Evolutionary conservation across 1,140 invertebrate species (phyloP), one percentile per base, ranked within the genome.

Genomic region (Ganaspis sp.): DNA sequence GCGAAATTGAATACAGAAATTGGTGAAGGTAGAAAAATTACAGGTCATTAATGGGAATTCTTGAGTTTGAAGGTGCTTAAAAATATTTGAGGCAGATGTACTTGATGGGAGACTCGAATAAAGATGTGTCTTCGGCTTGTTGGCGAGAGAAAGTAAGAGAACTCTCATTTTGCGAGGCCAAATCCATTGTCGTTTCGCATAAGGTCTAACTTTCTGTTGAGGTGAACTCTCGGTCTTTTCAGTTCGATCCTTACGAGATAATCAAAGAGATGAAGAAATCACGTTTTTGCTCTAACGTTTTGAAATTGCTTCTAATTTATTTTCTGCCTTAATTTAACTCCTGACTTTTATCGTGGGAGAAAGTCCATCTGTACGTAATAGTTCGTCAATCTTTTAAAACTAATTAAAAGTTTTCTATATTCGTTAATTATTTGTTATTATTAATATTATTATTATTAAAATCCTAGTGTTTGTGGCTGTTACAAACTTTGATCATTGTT

Each of bases 111-210:
- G 69, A 21, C 72, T 58, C 74, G 73, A 81, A 76, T 75, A 76
- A 80, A 78, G 73, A 78, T 79, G 37, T 54, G 78, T 72, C 75
- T 84, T 83, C 73, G 75, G 82, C 76, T 85, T 75, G 53, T 79
- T 81, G 53, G 75, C 76, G 76, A 85, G 83, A 77, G 85, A 86
- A 86, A 86, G 85, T 85, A 81, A 84, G 80, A 73, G 78, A 80
- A 84, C 81, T 83, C 81, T 85, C 79, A 79, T 69, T 19, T 64
- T 75, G 42, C 82, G 75, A 72, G 71, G 76, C 79, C 73, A 76
- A 70, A 64, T 64, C 72, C 70, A 80, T 73, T 80, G 79, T 77
- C 79, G 64, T 64, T 64, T 64, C 58, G 58, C 58, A 64, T 64
- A 15, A 29, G 58, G 26, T 64, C 26, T 64, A 26, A 64, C 58